Percentiles rank a stretch among this genome's conserved stretches.
Evolutionary conservation across 2,888 invertebrate species (phyloP).

Genomic region (Malachius bipustulatus): DNA sequence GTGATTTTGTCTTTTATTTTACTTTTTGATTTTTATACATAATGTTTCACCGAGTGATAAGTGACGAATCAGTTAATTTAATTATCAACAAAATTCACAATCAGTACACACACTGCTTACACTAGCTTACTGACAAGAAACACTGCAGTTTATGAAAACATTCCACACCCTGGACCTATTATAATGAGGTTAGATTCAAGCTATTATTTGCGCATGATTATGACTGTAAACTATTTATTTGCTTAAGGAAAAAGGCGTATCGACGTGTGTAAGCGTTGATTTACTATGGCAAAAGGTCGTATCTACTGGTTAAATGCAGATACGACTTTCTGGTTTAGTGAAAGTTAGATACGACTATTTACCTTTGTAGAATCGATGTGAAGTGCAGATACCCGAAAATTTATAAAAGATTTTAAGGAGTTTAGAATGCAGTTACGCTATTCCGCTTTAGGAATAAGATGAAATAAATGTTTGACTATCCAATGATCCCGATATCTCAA

Average conservation of each 20-base stretch:
- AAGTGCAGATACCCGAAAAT: background rate
- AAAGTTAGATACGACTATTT: background rate
- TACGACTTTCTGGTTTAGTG: constrained; percentile 2
- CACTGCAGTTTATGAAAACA: too few species aligned
- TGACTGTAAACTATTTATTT: background rate
- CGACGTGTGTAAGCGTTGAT: background rate
- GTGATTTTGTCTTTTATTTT: too few species aligned
- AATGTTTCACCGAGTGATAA: too few species aligned
- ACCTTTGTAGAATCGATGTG: background rate
- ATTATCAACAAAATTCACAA: too few species aligned
- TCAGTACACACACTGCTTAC: too few species aligned
- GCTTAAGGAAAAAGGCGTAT: background rate
- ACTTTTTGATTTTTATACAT: too few species aligned
- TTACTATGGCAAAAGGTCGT: constrained; percentile 1
- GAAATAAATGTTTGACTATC: background rate
- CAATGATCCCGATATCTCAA: background rate
- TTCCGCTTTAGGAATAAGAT: constrained; percentile 1
- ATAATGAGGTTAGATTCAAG: constrained; percentile 1
- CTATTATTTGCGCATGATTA: background rate
- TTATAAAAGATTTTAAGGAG: background rate
- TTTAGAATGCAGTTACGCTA: background rate
- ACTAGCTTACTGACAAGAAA: too few species aligned
- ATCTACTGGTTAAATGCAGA: background rate
- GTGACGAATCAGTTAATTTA: too few species aligned
- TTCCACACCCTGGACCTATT: too few species aligned